A percentile compares a stretch with the other conserved stretches of the same genome.
Evolutionary conservation across 2,888 invertebrate species (phyloP).

Genomic region (Lepidonotus clava): DNA sequence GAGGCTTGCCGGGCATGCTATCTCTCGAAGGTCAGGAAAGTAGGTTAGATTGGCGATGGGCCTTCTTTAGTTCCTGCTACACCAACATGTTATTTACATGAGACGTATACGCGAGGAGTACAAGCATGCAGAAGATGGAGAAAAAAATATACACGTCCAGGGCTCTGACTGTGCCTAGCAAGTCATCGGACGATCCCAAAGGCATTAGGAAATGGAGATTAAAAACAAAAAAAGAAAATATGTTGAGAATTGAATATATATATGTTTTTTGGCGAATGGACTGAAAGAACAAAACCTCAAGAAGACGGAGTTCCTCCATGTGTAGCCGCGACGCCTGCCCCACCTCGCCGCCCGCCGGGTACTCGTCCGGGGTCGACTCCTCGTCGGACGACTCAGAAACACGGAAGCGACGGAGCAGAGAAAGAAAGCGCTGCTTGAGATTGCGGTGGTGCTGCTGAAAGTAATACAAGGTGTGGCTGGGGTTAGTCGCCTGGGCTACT

Average conservation of each 20-base stretch:
- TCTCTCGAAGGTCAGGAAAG: conserved; percentile 28
- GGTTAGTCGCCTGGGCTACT: conserved; percentile 18
- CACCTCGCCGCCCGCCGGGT: not conserved
- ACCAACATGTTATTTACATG: not conserved
- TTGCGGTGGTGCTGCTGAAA: conserved; percentile 94
- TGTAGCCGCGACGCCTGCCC: not conserved
- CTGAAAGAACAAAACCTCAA: conserved; percentile 48
- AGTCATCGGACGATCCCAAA: not conserved
- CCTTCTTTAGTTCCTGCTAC: conserved; percentile 1
- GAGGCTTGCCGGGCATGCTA: conserved; percentile 1
- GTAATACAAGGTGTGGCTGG: not conserved
- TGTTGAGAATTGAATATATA: conserved; percentile 40
- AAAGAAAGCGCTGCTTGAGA: conserved; percentile 97
- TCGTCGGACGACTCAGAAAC: conserved; percentile 82
- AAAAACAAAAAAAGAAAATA: not conserved
- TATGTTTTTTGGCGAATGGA: conserved; percentile 36
- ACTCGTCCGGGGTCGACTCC: conserved; percentile 43
- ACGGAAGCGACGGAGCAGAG: conserved; percentile 94
- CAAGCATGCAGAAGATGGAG: conserved; percentile 25
- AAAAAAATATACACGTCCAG: not conserved
- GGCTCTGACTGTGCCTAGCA: conserved; percentile 27
- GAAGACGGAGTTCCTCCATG: conserved; percentile 44
- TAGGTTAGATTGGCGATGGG: not conserved
- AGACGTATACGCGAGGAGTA: not conserved
- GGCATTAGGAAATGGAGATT: conserved; percentile 1